Evolutionary conservation across 2,888 invertebrate species (phyloP).

Genomic region (Incurvaria masculella): DNA sequence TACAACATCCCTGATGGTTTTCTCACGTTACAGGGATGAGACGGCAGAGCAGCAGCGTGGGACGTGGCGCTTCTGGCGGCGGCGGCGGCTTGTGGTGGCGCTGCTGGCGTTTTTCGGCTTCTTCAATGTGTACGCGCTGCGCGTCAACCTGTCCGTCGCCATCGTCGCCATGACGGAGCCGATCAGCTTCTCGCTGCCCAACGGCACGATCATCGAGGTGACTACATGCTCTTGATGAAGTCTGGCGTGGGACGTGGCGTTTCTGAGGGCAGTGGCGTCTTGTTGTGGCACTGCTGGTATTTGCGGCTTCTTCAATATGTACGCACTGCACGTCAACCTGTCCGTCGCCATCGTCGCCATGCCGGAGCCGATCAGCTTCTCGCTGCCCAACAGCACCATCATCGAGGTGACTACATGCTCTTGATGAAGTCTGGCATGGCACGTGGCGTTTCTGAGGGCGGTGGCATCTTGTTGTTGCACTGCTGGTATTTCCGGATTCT

Average conservation of each 20-base stretch:
- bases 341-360: slow-evolving; percentile 94
- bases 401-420: slow-evolving; percentile 54
- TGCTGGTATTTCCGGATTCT: slow-evolving; percentile 82
- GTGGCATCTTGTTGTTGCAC: slow-evolving; percentile 69
- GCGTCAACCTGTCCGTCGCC: slow-evolving; percentile 89
- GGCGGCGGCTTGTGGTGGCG: slow-evolving; percentile 71
- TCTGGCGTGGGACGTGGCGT: background rate
- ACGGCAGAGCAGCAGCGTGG: slow-evolving; percentile 24
- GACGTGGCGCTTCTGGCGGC: slow-evolving; percentile 72
- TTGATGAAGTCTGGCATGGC: no score
- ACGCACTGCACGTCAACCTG: slow-evolving; percentile 80
- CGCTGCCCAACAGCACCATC: slow-evolving; percentile 61
- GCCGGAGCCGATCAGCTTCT: slow-evolving; percentile 67
- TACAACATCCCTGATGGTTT: background rate
- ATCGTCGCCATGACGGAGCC: slow-evolving; percentile 90
- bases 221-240: slow-evolving; percentile 23
- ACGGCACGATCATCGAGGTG: slow-evolving; percentile 61
- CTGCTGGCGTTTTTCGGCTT: slow-evolving; percentile 80
- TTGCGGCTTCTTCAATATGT: slow-evolving; percentile 82
- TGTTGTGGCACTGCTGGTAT: slow-evolving; percentile 66
- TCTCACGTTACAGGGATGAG: slow-evolving; percentile 38
- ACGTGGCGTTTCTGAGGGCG: slow-evolving; percentile 73
- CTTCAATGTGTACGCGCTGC: slow-evolving; percentile 77
- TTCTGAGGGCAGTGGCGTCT: slow-evolving; percentile 22
- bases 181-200: slow-evolving; percentile 54